A percentile compares a stretch with the other conserved stretches of the same genome.
phyloP scores from a whole-genome alignment of 2,797 vertebrate species.

The Eremophila alpestris region DNA sequence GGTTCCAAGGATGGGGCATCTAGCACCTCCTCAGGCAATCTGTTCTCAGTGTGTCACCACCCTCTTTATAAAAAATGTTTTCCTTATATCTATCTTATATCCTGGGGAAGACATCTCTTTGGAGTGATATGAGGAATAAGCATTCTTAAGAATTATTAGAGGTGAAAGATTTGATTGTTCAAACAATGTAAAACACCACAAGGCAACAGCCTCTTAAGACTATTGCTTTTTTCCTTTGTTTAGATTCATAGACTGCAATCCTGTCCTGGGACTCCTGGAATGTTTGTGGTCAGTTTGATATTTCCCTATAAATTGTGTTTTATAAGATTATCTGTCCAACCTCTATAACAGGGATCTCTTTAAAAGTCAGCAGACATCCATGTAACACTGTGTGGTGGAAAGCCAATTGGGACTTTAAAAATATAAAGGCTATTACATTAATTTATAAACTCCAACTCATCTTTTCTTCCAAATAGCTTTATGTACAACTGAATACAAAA shows the following conservation, averaged over 20 bases:
- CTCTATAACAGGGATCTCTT: not conserved
- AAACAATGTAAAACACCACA: not conserved
- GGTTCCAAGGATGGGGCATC: not conserved
- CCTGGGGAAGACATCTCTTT: not conserved
- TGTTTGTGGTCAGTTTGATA: slow-evolving; percentile 48
- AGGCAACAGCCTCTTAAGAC: not conserved
- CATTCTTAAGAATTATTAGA: not conserved
- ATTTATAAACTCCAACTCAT: not conserved
- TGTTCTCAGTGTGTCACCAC: not conserved
- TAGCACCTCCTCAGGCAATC: not conserved
- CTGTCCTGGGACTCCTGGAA: slow-evolving; percentile 51
- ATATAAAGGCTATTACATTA: not conserved
- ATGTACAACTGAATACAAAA: not conserved
- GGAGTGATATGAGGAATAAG: not conserved
- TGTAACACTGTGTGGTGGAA: not conserved
- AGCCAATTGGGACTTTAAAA: not conserved
- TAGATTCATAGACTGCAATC: slow-evolving; percentile 37
- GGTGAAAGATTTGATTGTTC: not conserved
- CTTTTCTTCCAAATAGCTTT: not conserved
- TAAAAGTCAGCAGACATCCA: not conserved
- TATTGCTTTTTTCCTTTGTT: not conserved
- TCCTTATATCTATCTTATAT: not conserved
- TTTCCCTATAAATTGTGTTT: slow-evolving; percentile 55
- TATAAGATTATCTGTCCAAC: not conserved
- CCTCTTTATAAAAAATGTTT: not conserved